These are phyloP conservation scores for Proteles cristata DNA, from an alignment of 2,113 vertebrate species.

Conservation along the genomic window DNA sequence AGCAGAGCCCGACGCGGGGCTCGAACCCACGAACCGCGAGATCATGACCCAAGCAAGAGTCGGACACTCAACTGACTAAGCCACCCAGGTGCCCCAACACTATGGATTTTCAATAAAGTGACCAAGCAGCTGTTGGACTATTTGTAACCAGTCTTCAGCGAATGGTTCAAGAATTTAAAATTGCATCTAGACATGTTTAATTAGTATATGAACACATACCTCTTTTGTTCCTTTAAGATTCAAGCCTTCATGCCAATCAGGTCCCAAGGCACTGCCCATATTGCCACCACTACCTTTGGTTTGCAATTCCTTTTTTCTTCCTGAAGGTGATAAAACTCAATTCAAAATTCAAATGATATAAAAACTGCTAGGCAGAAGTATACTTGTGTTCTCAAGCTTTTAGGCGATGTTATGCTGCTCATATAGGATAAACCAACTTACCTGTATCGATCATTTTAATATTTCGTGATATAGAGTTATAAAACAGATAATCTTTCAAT, in stretches of 20 bases:
- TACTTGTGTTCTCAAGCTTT: background rate
- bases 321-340: conserved; percentile 77
- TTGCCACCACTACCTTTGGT: conserved; percentile 57
- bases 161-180: background rate
- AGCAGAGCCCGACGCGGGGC: too few species aligned
- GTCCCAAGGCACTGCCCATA: conserved; percentile 94
- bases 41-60: too few species aligned
- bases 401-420: background rate
- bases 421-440: background rate
- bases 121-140: background rate
- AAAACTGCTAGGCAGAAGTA: background rate
- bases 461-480: background rate
- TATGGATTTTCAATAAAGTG: background rate
- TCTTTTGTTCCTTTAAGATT: conserved; percentile 90
- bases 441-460: background rate
- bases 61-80: too few species aligned
- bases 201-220: conserved; percentile 79
- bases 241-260: conserved; percentile 96
- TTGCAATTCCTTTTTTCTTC: conserved; percentile 68
- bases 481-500: background rate
- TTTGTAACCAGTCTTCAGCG: conserved; percentile 23
- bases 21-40: too few species aligned
- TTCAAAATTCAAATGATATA: conserved; percentile 6
- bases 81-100: background rate
- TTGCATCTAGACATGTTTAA: background rate